Conservation (phyloP, 1,140 invertebrate species). For the Drosophila triauraria region DNA sequence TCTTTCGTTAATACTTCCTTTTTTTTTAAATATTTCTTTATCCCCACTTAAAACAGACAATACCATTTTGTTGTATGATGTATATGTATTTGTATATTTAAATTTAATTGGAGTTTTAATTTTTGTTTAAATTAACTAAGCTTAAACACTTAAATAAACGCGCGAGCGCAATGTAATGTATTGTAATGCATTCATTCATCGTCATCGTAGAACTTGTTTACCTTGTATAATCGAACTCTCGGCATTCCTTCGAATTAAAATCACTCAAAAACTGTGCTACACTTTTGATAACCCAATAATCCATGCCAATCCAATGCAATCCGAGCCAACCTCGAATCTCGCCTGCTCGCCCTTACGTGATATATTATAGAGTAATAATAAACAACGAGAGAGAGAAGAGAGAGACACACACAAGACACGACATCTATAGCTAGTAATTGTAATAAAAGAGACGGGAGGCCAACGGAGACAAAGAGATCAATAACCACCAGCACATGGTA, state of each 20-base stretch:
- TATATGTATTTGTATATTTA: slow-evolving; percentile 78
- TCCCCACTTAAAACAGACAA: not conserved
- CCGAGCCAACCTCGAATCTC: slow-evolving; percentile 34
- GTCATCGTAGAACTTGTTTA: slow-evolving; percentile 21
- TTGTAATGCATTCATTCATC: slow-evolving; percentile 45
- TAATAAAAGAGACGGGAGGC: slow-evolving; percentile 76
- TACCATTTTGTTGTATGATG: slow-evolving; percentile 22
- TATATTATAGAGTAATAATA: slow-evolving; percentile 55
- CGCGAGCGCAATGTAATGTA: slow-evolving; percentile 60
- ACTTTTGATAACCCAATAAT: slow-evolving; percentile 50
- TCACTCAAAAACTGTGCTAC: slow-evolving; percentile 77
- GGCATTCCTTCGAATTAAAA: slow-evolving; percentile 69
- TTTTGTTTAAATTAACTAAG: slow-evolving; percentile 77
- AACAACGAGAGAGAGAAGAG: slow-evolving; percentile 60
- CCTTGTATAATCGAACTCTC: slow-evolving; percentile 49
- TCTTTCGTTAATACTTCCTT: not conserved
- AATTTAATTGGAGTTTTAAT: slow-evolving; percentile 81
- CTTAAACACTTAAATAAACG: slow-evolving; percentile 80
- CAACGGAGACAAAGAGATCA: slow-evolving; percentile 76
- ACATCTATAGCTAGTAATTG: slow-evolving; percentile 75
- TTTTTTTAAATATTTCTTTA: not conserved
- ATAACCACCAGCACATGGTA: slow-evolving; percentile 60
- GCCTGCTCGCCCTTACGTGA: slow-evolving; percentile 33
- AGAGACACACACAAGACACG: slow-evolving; percentile 62
- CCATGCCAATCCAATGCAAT: slow-evolving; percentile 24